phyloP scores from a whole-genome alignment of 2,113 vertebrate species.

The Sceloporus tristichus region DNA sequence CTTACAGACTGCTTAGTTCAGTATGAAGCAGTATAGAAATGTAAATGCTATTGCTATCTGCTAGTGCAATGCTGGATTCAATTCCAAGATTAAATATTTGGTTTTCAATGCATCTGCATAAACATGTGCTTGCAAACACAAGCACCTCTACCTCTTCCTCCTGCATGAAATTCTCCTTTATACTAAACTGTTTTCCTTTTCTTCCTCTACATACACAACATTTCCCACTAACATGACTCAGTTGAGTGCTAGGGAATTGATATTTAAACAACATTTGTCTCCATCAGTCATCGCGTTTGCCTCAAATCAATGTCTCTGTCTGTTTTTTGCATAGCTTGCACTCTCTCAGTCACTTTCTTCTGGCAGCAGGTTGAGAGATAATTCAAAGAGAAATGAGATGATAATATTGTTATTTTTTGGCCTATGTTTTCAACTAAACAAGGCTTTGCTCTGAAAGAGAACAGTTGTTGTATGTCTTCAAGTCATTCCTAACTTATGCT shows the following conservation, averaged over 20 bases:
- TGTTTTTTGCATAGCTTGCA: constrained; percentile 16
- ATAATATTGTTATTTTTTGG: too few relatives aligned
- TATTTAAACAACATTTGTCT: constrained; percentile 3
- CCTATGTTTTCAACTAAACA: neutral
- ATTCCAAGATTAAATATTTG: too few relatives aligned
- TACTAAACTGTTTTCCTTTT: neutral
- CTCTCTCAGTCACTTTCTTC: neutral
- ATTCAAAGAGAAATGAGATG: neutral
- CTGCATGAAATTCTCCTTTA: constrained; percentile 27
- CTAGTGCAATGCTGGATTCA: too few relatives aligned
- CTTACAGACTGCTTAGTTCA: too few relatives aligned
- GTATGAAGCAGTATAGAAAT: too few relatives aligned
- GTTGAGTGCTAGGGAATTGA: neutral
- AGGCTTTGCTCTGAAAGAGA: neutral
- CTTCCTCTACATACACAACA: neutral
- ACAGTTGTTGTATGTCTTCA: neutral
- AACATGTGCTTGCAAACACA: neutral
- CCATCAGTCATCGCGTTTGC: constrained; percentile 32
- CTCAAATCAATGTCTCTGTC: neutral
- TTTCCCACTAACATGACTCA: neutral
- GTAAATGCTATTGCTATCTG: too few relatives aligned
- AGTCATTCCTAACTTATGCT: too few relatives aligned
- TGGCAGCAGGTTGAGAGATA: neutral
- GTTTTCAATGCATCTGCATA: neutral
- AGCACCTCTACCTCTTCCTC: neutral